Evolutionary conservation across 2,113 vertebrate genomes (phyloP), one percentile per base, ranked within the genome.

Genomic region (Megaleporinus macrocephalus): DNA sequence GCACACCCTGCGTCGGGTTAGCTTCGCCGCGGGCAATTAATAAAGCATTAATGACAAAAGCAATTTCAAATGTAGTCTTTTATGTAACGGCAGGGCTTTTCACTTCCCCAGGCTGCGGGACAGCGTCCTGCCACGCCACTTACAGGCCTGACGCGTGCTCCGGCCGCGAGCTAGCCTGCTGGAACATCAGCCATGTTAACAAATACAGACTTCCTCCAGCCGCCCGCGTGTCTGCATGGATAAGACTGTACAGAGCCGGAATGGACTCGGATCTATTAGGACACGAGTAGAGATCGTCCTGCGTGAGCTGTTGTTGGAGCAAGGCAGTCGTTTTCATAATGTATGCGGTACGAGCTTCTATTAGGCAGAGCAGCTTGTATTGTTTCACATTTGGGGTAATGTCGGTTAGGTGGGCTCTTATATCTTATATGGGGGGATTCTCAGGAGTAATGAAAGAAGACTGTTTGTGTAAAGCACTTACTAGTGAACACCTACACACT

Each of bases 11-110:
- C 93, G 89, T 92, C 89, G 92, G 91, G 92, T 94, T 95, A 94
- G 88, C 87, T 91, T 95, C 90, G 96, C 97, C 96, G 89, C 87
- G 65, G 95, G 97, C 98, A 96, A 96, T 98, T 97, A 98, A 98
- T 98, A 98, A 98, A 97, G 96, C 96, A 97, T 98, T 97, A 97
- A 98, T 96, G 97, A 97, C 96, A 97, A 97, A 96, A 94, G 94
- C 95, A 95, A 96, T 97, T 97, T 96, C 94, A 97, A 97, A 96
- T 95, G 95, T 95, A 93, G 94, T 95, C 93, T 95, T 95, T 95
- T 95, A 95, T 95, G 92, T 95, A 91, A 81, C 89, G 95, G 94
- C 93, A 95, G 92, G 91, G 95, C 94, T 80, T 95, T 95, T 95
- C 95, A 92, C 94, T 94, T 86, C 89, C 83, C 90, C 91, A 83